A percentile compares a stretch with the other conserved stretches of the same genome.
Conservation (phyloP, 1,140 invertebrate genomes). For the Sitophilus oryzae region DNA sequence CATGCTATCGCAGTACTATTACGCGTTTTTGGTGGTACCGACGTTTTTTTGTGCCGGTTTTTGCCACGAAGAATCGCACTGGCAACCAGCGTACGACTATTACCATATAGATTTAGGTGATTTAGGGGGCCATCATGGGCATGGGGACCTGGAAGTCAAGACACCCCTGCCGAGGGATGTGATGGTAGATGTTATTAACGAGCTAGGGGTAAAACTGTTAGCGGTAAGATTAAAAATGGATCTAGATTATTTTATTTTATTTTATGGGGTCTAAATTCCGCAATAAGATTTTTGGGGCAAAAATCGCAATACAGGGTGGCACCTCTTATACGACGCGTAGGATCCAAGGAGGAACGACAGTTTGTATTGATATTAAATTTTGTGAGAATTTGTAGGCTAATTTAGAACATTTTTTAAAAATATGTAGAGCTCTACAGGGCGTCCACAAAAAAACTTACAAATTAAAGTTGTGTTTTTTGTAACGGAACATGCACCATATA, state of each 20-base stretch:
- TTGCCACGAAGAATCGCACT: slow-evolving; percentile 15
- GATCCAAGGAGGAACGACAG: no score
- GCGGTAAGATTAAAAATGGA: slow-evolving; percentile 50
- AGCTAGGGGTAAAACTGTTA: slow-evolving; percentile 63
- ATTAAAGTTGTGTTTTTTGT: no score
- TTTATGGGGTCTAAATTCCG: no score
- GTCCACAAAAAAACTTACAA: no score
- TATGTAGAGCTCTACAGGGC: no score
- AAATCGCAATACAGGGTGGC: no score
- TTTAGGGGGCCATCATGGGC: slow-evolving; percentile 4
- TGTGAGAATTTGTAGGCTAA: no score
- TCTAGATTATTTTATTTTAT: not conserved
- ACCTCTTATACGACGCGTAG: no score
- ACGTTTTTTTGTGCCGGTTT: not conserved
- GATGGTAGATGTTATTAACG: slow-evolving; percentile 73
- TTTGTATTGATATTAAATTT: no score
- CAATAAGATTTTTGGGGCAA: no score
- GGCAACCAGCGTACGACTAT: slow-evolving; percentile 15
- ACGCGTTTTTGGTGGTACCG: not conserved
- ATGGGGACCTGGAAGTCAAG: slow-evolving; percentile 4
- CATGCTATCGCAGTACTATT: slow-evolving; percentile 1
- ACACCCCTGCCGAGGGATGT: slow-evolving; percentile 45
- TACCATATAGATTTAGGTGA: slow-evolving; percentile 14
- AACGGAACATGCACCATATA: no score
- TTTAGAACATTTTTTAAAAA: no score